Conservation (phyloP, 2,888 invertebrate species). For the Hydrotaea cyrtoneurina region DNA sequence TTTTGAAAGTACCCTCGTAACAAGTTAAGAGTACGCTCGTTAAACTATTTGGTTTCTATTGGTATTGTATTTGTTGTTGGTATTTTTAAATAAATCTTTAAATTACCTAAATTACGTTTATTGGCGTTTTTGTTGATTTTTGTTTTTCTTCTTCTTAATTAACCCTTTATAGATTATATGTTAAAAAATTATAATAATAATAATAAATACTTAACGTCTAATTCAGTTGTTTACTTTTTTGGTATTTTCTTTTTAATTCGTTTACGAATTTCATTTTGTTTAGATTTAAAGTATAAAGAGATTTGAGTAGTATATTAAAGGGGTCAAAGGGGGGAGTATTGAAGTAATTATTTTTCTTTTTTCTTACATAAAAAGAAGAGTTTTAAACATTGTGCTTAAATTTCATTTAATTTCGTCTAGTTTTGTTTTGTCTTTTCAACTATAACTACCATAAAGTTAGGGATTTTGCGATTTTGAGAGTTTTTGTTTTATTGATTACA, state of each 20-base stretch:
- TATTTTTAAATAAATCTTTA: conserved; percentile 24
- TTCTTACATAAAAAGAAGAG: conserved; percentile 17
- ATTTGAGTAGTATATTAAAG: conserved; percentile 11
- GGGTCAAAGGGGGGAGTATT: conserved; percentile 18
- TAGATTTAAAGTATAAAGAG: conserved; percentile 11
- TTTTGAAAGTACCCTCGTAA: conserved; percentile 3
- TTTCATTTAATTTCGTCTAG: conserved; percentile 11
- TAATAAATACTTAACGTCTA: conserved; percentile 62
- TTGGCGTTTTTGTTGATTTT: conserved; percentile 63
- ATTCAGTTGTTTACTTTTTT: conserved; percentile 61
- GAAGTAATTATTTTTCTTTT: conserved; percentile 18
- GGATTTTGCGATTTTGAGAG: neutral
- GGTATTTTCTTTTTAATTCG: conserved; percentile 53
- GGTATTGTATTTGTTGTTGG: neutral
- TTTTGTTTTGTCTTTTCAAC: neutral
- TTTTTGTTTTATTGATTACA: neutral
- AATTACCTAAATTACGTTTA: conserved; percentile 51
- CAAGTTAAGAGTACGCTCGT: neutral
- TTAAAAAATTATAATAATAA: neutral
- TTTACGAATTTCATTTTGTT: conserved; percentile 38
- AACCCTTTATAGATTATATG: conserved; percentile 27
- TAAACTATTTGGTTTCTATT: conserved; percentile 6
- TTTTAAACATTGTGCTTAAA: conserved; percentile 19
- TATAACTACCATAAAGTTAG: neutral
- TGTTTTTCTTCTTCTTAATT: conserved; percentile 48